Percentiles rank a stretch among this genome's conserved stretches.
Conservation (phyloP, 2,888 invertebrate genomes). For the Lathronympha strigana region DNA sequence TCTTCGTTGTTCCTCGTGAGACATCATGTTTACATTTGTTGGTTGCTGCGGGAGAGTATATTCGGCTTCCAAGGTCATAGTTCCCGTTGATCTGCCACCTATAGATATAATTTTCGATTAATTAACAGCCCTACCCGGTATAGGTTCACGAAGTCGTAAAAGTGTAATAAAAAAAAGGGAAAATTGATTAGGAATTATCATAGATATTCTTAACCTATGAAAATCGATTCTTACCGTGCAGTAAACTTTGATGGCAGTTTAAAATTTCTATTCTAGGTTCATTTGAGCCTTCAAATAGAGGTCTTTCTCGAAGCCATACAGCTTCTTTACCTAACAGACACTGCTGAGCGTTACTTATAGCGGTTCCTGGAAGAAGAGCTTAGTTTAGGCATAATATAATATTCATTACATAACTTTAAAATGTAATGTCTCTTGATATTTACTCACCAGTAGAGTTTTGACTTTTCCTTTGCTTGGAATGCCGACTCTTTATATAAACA, state of each 20-base stretch:
- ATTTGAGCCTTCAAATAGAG: constrained; percentile 74
- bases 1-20: constrained; percentile 68
- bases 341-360: constrained; percentile 75
- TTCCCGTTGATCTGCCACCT: constrained; percentile 73
- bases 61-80: constrained; percentile 78
- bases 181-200: not conserved
- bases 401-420: not conserved
- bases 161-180: not conserved
- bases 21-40: constrained; percentile 65
- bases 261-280: constrained; percentile 79
- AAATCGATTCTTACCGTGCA: constrained; percentile 61
- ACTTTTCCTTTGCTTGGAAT: constrained; percentile 73
- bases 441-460: constrained; percentile 69
- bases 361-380: constrained; percentile 58
- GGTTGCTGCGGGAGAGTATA: constrained; percentile 78
- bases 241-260: constrained; percentile 74
- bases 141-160: no score
- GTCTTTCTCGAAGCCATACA: constrained; percentile 76
- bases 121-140: no score
- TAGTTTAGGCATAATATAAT: not conserved
- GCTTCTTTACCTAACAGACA: constrained; percentile 79
- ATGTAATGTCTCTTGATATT: not conserved
- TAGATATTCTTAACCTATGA: not conserved
- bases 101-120: constrained; percentile 35
- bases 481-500: constrained; percentile 70